Conservation (phyloP, 2,888 invertebrate genomes). For the Osmoderma eremita region DNA sequence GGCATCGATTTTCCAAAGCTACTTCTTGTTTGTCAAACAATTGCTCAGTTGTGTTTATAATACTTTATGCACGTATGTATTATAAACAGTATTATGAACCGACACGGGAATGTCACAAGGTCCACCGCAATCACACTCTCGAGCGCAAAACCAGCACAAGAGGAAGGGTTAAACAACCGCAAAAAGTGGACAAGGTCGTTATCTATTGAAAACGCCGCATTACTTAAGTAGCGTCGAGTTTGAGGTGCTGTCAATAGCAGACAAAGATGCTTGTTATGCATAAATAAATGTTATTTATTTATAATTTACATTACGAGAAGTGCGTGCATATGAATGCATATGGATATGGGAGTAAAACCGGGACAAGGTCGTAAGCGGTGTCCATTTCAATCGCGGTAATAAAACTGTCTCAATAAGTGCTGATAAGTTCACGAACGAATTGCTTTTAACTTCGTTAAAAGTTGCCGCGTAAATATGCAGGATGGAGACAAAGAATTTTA, state of each 20-base stretch:
- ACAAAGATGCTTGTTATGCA: constrained; percentile 4
- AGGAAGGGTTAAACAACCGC: constrained; percentile 2
- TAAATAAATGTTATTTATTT: constrained; percentile 14
- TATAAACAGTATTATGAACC: neutral
- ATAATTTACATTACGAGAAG: constrained; percentile 10
- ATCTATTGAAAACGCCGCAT: neutral
- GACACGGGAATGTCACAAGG: neutral
- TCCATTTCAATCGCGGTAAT: constrained; percentile 24
- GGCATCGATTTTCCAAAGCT: too few relatives aligned
- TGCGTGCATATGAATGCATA: neutral
- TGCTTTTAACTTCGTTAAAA: constrained; percentile 1
- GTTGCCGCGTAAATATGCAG: neutral
- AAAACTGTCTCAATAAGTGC: constrained; percentile 19
- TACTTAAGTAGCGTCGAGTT: neutral
- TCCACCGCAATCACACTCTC: constrained; percentile 1
- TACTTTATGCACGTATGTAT: too few relatives aligned
- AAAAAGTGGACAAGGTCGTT: constrained; percentile 7
- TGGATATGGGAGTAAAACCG: constrained; percentile 8
- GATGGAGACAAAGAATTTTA: neutral
- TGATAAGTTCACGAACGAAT: constrained; percentile 26
- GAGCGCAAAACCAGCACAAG: neutral
- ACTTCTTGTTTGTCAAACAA: too few relatives aligned
- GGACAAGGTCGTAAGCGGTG: constrained; percentile 27
- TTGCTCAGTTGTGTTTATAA: too few relatives aligned
- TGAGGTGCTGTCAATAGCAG: constrained; percentile 9